A percentile compares a stretch with the other conserved stretches of the same genome.
phyloP scores from a whole-genome alignment of 2,797 vertebrate genomes.

The Ispidina lecontei region DNA sequence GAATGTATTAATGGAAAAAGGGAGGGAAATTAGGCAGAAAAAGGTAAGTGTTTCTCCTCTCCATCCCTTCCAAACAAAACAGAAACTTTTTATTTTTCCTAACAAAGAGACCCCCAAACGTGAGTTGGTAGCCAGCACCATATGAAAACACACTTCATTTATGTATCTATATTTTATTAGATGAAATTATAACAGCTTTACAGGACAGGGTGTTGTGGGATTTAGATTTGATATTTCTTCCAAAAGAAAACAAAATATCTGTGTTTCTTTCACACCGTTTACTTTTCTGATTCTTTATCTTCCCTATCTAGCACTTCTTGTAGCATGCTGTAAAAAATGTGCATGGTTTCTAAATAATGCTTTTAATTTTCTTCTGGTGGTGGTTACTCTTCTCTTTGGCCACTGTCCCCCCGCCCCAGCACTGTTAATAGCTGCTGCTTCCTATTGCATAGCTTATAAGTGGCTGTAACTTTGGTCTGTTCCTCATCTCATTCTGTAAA shows the following conservation, averaged over 20 bases:
- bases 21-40: not conserved
- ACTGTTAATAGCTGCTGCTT: not conserved
- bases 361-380: conserved; percentile 18
- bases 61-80: not conserved
- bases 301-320: not conserved
- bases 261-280: not conserved
- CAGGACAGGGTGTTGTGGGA: not conserved
- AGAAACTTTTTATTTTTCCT: not conserved
- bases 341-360: conserved; percentile 1
- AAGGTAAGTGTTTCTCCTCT: conserved; percentile 38
- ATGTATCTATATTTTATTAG: conserved; percentile 13
- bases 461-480: not conserved
- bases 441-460: not conserved
- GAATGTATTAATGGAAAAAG: not conserved
- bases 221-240: not conserved
- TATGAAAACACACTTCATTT: not conserved
- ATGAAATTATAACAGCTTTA: not conserved
- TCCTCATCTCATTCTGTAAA: not conserved
- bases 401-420: not conserved
- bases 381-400: not conserved
- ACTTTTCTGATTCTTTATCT: conserved; percentile 14
- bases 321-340: not conserved
- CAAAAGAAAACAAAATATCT: not conserved
- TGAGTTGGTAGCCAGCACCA: not conserved
- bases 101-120: not conserved